Conservation (phyloP, 2,113 vertebrate genomes). For the Antennarius striatus region DNA sequence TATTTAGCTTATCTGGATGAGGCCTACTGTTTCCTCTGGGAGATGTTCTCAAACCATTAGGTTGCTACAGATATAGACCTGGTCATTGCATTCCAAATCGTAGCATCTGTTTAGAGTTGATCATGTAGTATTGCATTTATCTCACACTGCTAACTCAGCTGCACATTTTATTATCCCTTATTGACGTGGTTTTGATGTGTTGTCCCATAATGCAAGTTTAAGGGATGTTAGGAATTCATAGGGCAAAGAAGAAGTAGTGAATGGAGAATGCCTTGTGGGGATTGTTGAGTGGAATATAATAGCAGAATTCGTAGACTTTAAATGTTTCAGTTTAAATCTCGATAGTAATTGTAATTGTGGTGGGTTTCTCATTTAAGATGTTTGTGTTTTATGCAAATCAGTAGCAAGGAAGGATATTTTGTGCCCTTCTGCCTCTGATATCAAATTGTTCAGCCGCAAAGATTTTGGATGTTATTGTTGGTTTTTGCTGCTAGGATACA, state of each 20-base stretch:
- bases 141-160: conserved; percentile 23
- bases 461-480: conserved; percentile 53
- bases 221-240: conserved; percentile 60
- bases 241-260: conserved; percentile 44
- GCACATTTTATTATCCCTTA: conserved; percentile 32
- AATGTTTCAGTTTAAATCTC: conserved; percentile 49
- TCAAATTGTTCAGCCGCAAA: conserved; percentile 38
- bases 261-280: conserved; percentile 59
- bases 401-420: conserved; percentile 44
- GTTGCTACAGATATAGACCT: conserved; percentile 49
- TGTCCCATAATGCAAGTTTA: conserved; percentile 57
- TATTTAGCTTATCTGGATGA: conserved; percentile 75
- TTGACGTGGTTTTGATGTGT: conserved; percentile 50
- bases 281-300: conserved; percentile 72
- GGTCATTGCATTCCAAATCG: conserved; percentile 27
- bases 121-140: conserved; percentile 18
- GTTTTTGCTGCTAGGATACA: conserved; percentile 60
- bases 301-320: conserved; percentile 48
- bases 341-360: conserved; percentile 48
- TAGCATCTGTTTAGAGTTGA: conserved; percentile 22
- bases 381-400: conserved; percentile 18
- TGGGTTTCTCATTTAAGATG: conserved; percentile 29
- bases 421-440: conserved; percentile 28
- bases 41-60: conserved; percentile 50
- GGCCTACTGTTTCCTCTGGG: conserved; percentile 49